These are phyloP conservation scores for Mallotus villosus DNA, from an alignment of 2,797 vertebrate genomes.

Conservation along the genomic window DNA sequence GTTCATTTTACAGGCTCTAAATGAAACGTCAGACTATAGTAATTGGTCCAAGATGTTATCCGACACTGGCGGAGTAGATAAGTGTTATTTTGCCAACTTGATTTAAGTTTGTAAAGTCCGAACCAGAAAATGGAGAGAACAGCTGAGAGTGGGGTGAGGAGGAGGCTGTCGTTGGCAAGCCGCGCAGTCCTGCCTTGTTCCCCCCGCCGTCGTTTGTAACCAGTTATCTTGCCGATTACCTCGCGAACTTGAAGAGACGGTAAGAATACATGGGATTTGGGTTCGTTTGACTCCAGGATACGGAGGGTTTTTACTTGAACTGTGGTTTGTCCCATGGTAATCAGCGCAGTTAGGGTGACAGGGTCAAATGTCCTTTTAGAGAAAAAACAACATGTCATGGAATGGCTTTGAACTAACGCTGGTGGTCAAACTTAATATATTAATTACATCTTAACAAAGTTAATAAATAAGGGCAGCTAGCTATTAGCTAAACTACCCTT, in stretches of 20 bases:
- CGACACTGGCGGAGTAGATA: neutral
- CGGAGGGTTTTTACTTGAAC: neutral
- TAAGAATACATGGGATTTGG: neutral
- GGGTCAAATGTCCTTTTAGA: neutral
- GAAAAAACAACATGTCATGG: conserved; percentile 35
- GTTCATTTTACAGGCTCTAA: neutral
- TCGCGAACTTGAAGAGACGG: neutral
- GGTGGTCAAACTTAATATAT: neutral
- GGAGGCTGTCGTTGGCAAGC: conserved; percentile 63
- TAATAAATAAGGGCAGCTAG: neutral
- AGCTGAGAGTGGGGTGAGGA: conserved; percentile 79
- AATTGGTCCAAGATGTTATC: neutral
- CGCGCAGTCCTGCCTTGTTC: conserved; percentile 65
- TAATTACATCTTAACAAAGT: neutral
- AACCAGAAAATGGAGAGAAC: conserved; percentile 74
- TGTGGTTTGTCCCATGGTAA: neutral
- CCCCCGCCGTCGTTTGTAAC: conserved; percentile 33
- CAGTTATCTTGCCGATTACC: neutral
- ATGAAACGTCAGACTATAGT: neutral
- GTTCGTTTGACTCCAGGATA: neutral
- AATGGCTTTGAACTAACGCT: neutral
- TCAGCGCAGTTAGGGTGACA: neutral
- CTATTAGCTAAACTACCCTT: neutral
- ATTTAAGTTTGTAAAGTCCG: conserved; percentile 59
- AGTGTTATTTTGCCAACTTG: neutral